phyloP scores from a whole-genome alignment of 2,113 vertebrate species.

The Plecturocebus donacophilus region DNA sequence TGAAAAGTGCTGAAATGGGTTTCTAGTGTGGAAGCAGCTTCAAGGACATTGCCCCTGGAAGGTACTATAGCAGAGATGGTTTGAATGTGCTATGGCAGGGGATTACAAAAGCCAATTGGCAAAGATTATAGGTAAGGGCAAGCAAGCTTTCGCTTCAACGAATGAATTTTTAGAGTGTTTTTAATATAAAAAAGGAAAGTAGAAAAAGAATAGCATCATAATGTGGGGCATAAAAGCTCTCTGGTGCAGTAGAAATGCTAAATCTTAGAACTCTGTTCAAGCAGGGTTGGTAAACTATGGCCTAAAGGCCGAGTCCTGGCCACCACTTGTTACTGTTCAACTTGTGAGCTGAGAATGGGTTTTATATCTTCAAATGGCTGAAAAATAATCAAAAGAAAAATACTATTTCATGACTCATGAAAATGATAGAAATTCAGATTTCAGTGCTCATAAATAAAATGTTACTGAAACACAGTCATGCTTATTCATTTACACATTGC shows the following conservation, averaged over 20 bases:
- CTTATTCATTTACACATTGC: not conserved
- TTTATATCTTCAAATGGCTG: conserved; percentile 39
- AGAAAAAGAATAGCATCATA: conserved; percentile 32
- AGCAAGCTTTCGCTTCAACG: conserved; percentile 23
- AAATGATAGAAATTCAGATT: conserved; percentile 56
- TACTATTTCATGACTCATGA: conserved; percentile 19
- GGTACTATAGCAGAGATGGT: not conserved
- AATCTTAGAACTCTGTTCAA: conserved; percentile 20
- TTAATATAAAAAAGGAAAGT: conserved; percentile 1
- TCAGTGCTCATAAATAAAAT: conserved; percentile 44
- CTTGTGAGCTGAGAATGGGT: conserved; percentile 24
- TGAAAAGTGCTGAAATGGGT: not conserved
- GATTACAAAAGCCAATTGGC: conserved; percentile 20
- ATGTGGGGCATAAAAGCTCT: conserved; percentile 25
- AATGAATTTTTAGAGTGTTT: conserved; percentile 12
- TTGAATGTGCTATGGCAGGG: not conserved
- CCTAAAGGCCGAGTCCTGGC: not conserved
- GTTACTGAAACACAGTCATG: not conserved
- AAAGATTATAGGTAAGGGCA: conserved; percentile 1
- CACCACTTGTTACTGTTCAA: not conserved
- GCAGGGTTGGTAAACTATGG: not conserved
- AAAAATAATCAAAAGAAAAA: conserved; percentile 51
- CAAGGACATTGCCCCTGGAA: conserved; percentile 14
- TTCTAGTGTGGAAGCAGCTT: conserved; percentile 40
- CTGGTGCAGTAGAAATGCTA: not conserved